Base-by-base conservation (phyloP, 2,888 invertebrate genomes). In the Stratiomys singularior region DNA sequence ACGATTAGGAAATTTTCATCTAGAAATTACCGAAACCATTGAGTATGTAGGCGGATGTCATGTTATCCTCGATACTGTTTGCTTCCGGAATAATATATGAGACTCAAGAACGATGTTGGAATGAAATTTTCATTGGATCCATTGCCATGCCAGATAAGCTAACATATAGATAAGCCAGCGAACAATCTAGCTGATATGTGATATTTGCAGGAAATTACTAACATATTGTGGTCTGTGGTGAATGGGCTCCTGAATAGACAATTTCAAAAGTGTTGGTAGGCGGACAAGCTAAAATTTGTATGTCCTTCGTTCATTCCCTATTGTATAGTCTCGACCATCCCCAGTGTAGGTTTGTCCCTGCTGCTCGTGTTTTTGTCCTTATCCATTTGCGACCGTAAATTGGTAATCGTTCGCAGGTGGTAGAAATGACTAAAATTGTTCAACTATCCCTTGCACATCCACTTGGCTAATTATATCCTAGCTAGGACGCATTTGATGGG, bases 201-300 rank as follows among this genome's bases (percentile, higher is more conserved):
- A 56, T 76, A 76, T 78, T 76, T 76, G 69, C 76, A 78, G 78
- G 76, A 76, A 71, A 78, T 78, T 76, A 76, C 76, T 71, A 67
- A 67, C 76, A 64, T 74, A 58, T 74, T 60, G 74, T 28, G 74
- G 74, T 74, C 58, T 74, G 74, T 58, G 74, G 74, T 46, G 47
- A 69, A 69, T 69, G 46, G 69, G 69, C 69, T 9, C 9, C 37
- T 69, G 47, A 47, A 69, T 47, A 69, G 47, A 47, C 46, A 69
- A 69, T 69, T 15, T n/a, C 37, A 5, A 37, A 37, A 37, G 37
- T 37, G 9, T 5, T 3, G 37, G 9, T 37, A 37, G 37, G 37
- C 9, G 37, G 9, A 9, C 5, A 37, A 37, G 9, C 9, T 3
- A 37, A 3, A 37, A 37, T 37, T 37, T 37, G 37, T 37, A 37